A percentile compares a stretch with the other conserved stretches of the same genome.
phyloP scores from a whole-genome alignment of 2,888 invertebrate genomes.

The Theretra japonica region DNA sequence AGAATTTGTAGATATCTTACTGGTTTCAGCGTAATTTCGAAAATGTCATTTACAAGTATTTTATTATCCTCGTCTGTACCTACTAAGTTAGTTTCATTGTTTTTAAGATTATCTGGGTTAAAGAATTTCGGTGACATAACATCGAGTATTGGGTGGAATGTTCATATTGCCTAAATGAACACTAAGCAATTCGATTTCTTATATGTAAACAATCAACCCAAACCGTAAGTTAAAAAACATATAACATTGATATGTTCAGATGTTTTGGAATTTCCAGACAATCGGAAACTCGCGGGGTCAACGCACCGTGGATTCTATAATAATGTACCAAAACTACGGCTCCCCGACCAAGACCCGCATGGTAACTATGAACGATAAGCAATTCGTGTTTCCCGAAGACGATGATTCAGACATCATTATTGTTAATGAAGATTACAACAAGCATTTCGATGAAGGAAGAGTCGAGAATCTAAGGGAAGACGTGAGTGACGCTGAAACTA shows the following conservation, averaged over 20 bases:
- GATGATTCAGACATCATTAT: conserved; percentile 79
- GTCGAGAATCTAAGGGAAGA: conserved; percentile 55
- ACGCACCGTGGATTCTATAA: conserved; percentile 83
- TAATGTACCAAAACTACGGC: conserved; percentile 75
- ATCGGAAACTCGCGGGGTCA: conserved; percentile 89
- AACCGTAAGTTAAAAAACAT: conserved; percentile 41
- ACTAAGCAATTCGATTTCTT: neutral
- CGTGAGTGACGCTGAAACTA: conserved; percentile 49
- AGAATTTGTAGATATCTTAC: neutral
- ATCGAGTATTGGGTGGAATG: neutral
- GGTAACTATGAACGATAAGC: conserved; percentile 71
- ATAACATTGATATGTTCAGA: conserved; percentile 86
- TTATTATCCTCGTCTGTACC: neutral
- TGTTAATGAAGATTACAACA: conserved; percentile 73
- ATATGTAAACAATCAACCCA: neutral
- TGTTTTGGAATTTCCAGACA: conserved; percentile 93
- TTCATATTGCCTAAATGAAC: neutral
- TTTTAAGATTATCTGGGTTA: neutral
- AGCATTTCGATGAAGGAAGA: conserved; percentile 62
- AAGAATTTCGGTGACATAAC: neutral
- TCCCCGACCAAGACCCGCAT: conserved; percentile 62
- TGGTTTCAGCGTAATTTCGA: neutral
- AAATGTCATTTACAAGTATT: neutral
- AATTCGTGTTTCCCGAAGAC: conserved; percentile 73
- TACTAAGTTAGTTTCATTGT: neutral